Conservation (phyloP, 2,113 vertebrate species). For the Myiozetetes cayanensis region DNA sequence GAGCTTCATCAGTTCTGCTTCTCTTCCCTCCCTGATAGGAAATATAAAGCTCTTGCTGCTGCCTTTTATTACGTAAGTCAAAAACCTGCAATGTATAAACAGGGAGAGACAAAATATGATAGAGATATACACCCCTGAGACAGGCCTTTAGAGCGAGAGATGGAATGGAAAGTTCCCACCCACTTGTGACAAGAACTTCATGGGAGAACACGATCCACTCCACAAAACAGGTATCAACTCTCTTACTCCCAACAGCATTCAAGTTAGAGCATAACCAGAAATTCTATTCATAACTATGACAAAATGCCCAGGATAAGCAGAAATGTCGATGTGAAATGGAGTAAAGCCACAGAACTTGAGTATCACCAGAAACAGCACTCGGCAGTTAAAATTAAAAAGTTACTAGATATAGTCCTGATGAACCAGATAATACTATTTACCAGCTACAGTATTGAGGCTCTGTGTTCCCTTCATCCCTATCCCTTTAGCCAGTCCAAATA, state of each 20-base stretch:
- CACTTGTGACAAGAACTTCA: not conserved
- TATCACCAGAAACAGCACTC: not conserved
- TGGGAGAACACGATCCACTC: not conserved
- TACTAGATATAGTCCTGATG: not conserved
- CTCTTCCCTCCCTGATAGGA: not conserved
- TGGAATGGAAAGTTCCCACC: not conserved
- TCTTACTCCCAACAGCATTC: not conserved
- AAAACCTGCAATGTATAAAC: not conserved
- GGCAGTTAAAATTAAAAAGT: not conserved
- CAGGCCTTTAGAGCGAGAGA: not conserved
- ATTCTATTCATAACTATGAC: not conserved
- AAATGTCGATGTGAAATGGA: not conserved
- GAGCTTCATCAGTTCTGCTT: not conserved
- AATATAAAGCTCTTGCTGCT: not conserved
- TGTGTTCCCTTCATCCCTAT: not conserved
- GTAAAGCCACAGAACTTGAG: not conserved
- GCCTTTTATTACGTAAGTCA: not conserved
- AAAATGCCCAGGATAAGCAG: not conserved
- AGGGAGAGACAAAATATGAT: not conserved
- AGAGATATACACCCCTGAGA: not conserved
- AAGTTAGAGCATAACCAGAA: not conserved
- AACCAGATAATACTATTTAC: not conserved
- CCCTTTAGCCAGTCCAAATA: not conserved
- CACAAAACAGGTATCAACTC: not conserved
- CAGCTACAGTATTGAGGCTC: not conserved